These are phyloP conservation scores for Apeltes quadracus DNA, from an alignment of 2,113 vertebrate species.

Conservation along the genomic window DNA sequence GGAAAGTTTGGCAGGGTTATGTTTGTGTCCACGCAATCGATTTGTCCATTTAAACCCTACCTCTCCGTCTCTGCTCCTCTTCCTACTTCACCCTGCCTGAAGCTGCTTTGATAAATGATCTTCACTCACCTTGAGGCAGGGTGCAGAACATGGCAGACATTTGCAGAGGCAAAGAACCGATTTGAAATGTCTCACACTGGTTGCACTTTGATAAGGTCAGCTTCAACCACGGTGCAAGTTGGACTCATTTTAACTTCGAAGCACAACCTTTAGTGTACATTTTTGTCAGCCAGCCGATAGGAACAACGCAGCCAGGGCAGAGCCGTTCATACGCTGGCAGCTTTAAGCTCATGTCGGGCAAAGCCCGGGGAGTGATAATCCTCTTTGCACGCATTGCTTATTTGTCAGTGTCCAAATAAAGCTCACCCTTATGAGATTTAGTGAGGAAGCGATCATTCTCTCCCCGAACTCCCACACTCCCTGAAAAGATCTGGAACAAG, in stretches of 20 bases:
- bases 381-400: constrained; percentile 82
- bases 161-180: background rate
- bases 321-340: background rate
- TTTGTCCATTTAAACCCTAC: constrained; percentile 18
- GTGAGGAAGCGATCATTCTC: constrained; percentile 72
- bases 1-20: constrained; percentile 44
- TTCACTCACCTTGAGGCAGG: background rate
- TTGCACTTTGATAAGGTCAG: background rate
- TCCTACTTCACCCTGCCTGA: constrained; percentile 21
- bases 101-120: background rate
- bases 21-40: constrained; percentile 35
- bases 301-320: background rate
- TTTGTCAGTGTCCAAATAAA: constrained; percentile 86
- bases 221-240: background rate
- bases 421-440: constrained; percentile 84
- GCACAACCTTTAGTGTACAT: too few species aligned
- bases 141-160: background rate
- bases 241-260: background rate
- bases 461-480: constrained; percentile 73
- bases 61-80: constrained; percentile 30
- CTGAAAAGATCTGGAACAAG: constrained; percentile 47
- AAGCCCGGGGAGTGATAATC: constrained; percentile 79
- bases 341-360: constrained; percentile 48
- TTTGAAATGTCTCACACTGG: background rate
- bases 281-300: background rate